Evolutionary conservation across 1,140 invertebrate genomes (phyloP), one percentile per base, ranked within the genome.

Genomic region (Drosophila oshimai): DNA sequence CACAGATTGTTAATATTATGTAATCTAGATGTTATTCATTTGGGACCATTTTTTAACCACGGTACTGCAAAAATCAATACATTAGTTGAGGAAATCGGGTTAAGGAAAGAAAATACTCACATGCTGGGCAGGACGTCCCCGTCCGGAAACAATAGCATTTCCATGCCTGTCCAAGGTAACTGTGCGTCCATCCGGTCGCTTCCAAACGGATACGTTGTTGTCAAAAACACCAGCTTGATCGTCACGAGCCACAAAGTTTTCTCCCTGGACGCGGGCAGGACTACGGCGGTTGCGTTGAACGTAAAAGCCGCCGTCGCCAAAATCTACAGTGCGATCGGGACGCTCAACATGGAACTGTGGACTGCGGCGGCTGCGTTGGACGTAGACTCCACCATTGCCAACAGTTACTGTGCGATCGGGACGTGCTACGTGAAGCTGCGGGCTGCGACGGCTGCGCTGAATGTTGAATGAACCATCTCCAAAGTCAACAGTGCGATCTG

Each of bases 181-280:
- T 0, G 77, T 81, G 6, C 77, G 77, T 15, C 77, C 77, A 33
- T 81, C 78, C 0, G 72, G 72, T 15, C 77, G 77, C 12, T 68
- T 81, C 77, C 77, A 81, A 17, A 81, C 37, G 0, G 78, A 81
- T 2, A 81, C 78, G 6, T 57, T 18, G 1, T 45, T 1, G 9
- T 83, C 57, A 77, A 77, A 81, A 0, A 72, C 26, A 0, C 77
- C 77, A 10, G 77, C 77, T 15, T 81, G 78, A 41, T 83, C 29
- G 0, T 12, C 60, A 22, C 77, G 77, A 1, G 77, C 77, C 28
- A 81, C 77, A 47, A 80, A 80, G 24, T 80, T 80, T 0, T 76
- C 41, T 5, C 77, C 77, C 26, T 76, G 72, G 12, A 80, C 77
- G 6, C 77, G 37, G 1, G 46, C 58, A 58, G 55, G 46, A 7